Base-by-base conservation (phyloP, 2,113 vertebrate species). In the Coptodon bakossiorum region DNA sequence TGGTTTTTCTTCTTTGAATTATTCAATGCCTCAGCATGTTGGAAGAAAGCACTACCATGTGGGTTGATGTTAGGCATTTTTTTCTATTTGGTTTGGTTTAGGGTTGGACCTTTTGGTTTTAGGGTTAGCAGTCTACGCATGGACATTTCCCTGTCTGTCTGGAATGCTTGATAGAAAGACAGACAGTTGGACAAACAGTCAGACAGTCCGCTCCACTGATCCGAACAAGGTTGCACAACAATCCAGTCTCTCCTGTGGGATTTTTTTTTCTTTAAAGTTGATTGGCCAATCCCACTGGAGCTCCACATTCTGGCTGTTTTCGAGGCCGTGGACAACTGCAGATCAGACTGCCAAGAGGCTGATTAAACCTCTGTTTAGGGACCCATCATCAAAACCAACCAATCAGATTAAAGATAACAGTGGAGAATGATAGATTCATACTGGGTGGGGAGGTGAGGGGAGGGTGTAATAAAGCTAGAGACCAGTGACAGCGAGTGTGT, bases 1-100 rank as follows among this genome's bases (percentile, higher is more conserved):
- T 95, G 95, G 94, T 91, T 92, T 94, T 43, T 94, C 90, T 83
- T 86, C 82, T 89, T 87, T 87, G 24, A 79, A 81, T 84, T 24
- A 82, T 89, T 92, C 78, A 86, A 89, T 52, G 88, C 86, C 91
- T 95, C 92, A 97, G 97, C 97, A 98, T 97, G 97, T 97, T 97
- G 98, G 98, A 98, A 98, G 98, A 98, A 98, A 98, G 98, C 97
- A 98, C 97, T 97, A 96, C 90, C 52, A 95, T 95, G 96, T 96
- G 96, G 97, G 96, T 94, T 96, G 92, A 94, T 96, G 95, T 97
- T 93, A 94, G 95, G 95, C 95, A 88, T 31, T 57, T 56, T 48
- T 87, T 61, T 81, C 68, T 80, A 54, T 83, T 80, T 81, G 91
- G 79, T 88, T 81, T 89, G 50, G 87, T 87, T 73, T 43, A 54